Base-by-base conservation (phyloP, 1,140 invertebrate species). In the Samia ricini region DNA sequence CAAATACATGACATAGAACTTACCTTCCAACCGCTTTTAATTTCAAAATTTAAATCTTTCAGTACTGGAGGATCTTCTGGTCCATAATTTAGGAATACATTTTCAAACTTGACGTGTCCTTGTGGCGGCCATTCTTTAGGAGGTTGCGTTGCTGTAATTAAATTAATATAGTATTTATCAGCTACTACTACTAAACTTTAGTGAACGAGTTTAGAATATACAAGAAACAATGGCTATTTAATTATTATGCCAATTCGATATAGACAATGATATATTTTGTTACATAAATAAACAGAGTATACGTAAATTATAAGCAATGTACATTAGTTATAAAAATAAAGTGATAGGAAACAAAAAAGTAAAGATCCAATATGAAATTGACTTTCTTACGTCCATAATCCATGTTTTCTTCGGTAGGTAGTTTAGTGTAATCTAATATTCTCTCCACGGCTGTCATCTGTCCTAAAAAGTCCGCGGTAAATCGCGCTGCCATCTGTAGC, bases 401-500 rank as follows among this genome's bases (percentile, higher is more conserved):
- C 50, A 93, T 84, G 18, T 90, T 83, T 10, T 92, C 91, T 77
- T 96, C 95, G n/a, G 91, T 73, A 2, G 91, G 88, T 51, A 94
- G 71, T 29, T 92, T 91, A 0, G 92, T 92, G 77, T 97, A 98
- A 71, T 97, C 95, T 0, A 96, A 72, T 0, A 97, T 92, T 61
- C 96, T 91, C 80, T 98, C 96, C 1, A 97, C 95, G 6, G 95
- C 94, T 0, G 96, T 96, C 93, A 98, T 95, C 76, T 97, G 93
- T 62, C 94, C 95, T 66, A 97, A 92, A 10, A 96, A 93, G 82
- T 98, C 97, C 0, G 95, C 94, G 6, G 94, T 94, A 78, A 97
- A 95, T 23, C 96, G 91, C 48, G 97, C 94, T 1, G 95, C 95
- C 91, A 95, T 95, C 80, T 98, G 96, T 57, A 98, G 91, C 93